These are phyloP conservation scores for Gastracanthus pulcherrimus DNA, from an alignment of 2,888 invertebrate genomes.

Conservation along the genomic window DNA sequence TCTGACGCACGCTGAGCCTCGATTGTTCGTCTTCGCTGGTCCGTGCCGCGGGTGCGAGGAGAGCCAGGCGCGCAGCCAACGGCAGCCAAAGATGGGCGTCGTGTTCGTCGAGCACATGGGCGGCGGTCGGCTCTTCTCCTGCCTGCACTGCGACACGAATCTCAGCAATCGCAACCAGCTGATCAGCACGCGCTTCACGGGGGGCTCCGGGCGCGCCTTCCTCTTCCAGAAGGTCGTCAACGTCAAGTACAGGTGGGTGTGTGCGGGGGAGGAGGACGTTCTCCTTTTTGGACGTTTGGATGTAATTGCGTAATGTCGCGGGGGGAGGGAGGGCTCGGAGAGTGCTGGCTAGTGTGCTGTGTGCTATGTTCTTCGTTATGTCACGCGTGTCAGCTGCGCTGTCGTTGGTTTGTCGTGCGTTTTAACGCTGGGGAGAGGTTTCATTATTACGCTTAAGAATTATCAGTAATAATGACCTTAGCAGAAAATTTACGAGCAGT, in stretches of 20 bases:
- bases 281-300: too few relatives aligned
- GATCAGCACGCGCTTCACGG: constrained; percentile 46
- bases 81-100: constrained; percentile 49
- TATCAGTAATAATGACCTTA: too few relatives aligned
- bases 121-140: constrained; percentile 32
- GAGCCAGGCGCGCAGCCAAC: neutral
- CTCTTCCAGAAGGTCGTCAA: constrained; percentile 54
- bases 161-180: constrained; percentile 42
- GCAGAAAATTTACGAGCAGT: too few relatives aligned
- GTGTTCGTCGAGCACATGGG: constrained; percentile 53
- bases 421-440: neutral
- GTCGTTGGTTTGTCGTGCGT: neutral
- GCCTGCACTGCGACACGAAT: constrained; percentile 41
- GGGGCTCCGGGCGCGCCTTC: constrained; percentile 48
- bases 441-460: too few relatives aligned
- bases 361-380: neutral
- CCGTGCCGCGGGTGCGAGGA: neutral
- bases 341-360: neutral
- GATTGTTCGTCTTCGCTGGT: neutral
- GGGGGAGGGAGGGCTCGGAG: neutral
- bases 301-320: neutral
- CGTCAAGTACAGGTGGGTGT: constrained; percentile 51
- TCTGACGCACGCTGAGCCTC: neutral
- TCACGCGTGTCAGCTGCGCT: neutral
- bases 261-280: too few relatives aligned